phyloP scores from a whole-genome alignment of 2,113 vertebrate genomes.

The Clarias magur region DNA sequence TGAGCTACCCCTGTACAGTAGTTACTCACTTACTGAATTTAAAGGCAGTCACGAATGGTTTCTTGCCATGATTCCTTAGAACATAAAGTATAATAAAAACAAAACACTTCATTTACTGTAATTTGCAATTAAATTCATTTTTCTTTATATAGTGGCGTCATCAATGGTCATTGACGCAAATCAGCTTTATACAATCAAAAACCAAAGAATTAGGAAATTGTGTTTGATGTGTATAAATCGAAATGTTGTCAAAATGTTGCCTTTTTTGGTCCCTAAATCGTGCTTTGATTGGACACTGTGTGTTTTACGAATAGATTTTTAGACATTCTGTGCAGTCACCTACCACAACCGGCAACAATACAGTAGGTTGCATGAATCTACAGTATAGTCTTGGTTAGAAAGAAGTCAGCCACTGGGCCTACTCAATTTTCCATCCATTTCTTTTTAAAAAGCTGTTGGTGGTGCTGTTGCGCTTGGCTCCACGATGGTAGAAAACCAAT shows the following conservation, averaged over 20 bases:
- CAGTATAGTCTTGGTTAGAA: not conserved
- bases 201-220: too few species aligned
- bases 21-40: too few species aligned
- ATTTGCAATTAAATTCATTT: too few species aligned
- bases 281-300: not conserved
- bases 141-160: too few species aligned
- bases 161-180: too few species aligned
- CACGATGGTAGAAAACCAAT: not conserved
- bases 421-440: not conserved
- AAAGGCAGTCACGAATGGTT: not conserved
- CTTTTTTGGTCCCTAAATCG: not conserved
- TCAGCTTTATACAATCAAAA: too few species aligned
- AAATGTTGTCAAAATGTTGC: too few species aligned
- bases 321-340: not conserved
- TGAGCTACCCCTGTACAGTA: too few species aligned
- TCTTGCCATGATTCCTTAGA: not conserved
- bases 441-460: not conserved
- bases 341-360: not conserved
- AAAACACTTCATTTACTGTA: too few species aligned
- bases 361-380: not conserved
- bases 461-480: not conserved
- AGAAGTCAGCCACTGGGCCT: not conserved
- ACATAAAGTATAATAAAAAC: too few species aligned
- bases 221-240: too few species aligned
- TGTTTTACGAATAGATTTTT: not conserved